Conservation (phyloP, 2,113 vertebrate genomes). For the Spilogale gracilis region DNA sequence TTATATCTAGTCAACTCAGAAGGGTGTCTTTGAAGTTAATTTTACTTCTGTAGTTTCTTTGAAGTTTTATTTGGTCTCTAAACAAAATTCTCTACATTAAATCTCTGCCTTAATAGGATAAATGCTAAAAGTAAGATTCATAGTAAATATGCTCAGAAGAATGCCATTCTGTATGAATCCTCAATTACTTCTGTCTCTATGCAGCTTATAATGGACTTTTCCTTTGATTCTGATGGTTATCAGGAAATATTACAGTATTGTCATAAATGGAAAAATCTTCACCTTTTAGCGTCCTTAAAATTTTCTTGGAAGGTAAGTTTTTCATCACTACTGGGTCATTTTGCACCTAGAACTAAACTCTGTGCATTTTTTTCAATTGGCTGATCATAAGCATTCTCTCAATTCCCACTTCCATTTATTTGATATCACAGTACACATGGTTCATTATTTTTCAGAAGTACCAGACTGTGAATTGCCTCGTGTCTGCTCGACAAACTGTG, state of each 20-base stretch:
- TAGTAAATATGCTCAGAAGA: conserved; percentile 31
- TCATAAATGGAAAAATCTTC: background rate
- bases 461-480: conserved; percentile 86
- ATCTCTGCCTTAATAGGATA: conserved; percentile 64
- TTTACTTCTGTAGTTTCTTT: conserved; percentile 64
- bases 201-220: conserved; percentile 43
- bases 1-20: conserved; percentile 51
- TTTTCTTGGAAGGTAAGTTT: conserved; percentile 63
- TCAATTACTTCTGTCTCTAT: conserved; percentile 30
- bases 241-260: conserved; percentile 52
- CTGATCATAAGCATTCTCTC: conserved; percentile 81
- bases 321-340: conserved; percentile 61
- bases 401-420: conserved; percentile 86
- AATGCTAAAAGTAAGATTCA: conserved; percentile 65
- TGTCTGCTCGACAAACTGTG: conserved; percentile 85
- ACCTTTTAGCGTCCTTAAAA: conserved; percentile 71
- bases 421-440: conserved; percentile 79
- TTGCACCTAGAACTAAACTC: conserved; percentile 67
- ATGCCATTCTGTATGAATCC: background rate
- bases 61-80: conserved; percentile 67
- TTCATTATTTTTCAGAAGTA: conserved; percentile 85
- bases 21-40: conserved; percentile 57
- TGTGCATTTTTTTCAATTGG: conserved; percentile 72
- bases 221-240: conserved; percentile 57
- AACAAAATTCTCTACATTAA: conserved; percentile 65